Conservation (phyloP, 2,797 vertebrate species). For the Halcyon smyrnensis region DNA sequence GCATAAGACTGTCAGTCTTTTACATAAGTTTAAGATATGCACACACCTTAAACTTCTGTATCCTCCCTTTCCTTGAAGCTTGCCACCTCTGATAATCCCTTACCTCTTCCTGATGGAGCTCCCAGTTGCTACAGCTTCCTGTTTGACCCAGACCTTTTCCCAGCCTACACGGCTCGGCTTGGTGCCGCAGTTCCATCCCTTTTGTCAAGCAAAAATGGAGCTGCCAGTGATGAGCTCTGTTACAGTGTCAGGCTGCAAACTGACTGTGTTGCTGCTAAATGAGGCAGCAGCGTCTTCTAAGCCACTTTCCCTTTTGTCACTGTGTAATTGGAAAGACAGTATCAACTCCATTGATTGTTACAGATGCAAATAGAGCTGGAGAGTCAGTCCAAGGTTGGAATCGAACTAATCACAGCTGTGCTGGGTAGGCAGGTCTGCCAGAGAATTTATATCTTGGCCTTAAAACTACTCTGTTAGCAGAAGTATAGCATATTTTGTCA, state of each 20-base stretch:
- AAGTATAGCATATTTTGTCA: background rate
- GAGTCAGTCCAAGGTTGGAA: background rate
- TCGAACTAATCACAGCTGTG: constrained; percentile 19
- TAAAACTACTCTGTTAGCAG: background rate
- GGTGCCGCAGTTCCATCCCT: background rate
- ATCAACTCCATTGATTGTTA: background rate
- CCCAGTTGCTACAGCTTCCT: background rate
- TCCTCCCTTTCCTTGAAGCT: background rate
- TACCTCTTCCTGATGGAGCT: background rate
- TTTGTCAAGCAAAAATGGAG: background rate
- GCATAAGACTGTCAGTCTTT: background rate
- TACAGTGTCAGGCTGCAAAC: background rate
- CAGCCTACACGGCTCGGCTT: background rate
- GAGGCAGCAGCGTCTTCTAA: background rate
- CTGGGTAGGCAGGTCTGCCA: constrained; percentile 21
- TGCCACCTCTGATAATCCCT: background rate
- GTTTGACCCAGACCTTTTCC: background rate
- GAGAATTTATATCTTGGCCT: background rate
- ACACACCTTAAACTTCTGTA: background rate
- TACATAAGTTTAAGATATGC: constrained; percentile 5
- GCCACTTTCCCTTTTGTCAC: background rate
- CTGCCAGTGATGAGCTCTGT: background rate
- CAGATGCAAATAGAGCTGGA: background rate
- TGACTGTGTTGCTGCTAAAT: background rate
- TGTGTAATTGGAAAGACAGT: background rate